These are phyloP conservation scores for Brachynemurus nebulosus DNA, from an alignment of 2,888 invertebrate species.

Conservation along the genomic window DNA sequence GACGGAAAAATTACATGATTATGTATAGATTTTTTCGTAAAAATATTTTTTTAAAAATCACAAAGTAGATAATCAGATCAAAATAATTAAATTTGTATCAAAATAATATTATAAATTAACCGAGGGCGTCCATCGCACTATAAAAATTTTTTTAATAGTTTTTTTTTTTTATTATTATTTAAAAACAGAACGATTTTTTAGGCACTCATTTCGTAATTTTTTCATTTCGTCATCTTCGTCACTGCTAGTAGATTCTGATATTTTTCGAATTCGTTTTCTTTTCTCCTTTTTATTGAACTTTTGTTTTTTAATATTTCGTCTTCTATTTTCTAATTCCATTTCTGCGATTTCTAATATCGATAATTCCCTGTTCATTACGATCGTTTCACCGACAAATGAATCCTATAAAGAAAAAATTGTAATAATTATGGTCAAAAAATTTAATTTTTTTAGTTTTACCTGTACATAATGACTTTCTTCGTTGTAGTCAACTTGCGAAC, in stretches of 20 bases:
- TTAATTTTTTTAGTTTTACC: not conserved
- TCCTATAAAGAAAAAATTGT: conserved; percentile 34
- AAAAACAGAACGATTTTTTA: not conserved
- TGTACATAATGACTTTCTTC: conserved; percentile 1
- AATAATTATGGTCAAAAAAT: no score
- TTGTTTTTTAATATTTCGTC: conserved; percentile 23
- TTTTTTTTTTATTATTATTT: not conserved
- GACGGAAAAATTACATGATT: no score
- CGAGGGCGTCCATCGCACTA: no score
- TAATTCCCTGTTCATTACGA: conserved; percentile 33
- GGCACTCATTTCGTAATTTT: not conserved
- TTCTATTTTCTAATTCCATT: conserved; percentile 33
- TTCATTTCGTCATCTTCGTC: conserved; percentile 1
- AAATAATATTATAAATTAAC: no score
- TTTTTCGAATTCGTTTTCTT: conserved; percentile 3
- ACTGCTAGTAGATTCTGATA: not conserved
- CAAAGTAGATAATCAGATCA: no score
- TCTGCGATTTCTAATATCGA: conserved; percentile 50
- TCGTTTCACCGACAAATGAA: conserved; percentile 49
- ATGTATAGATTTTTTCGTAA: no score
- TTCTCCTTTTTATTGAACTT: conserved; percentile 13
- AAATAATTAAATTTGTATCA: no score
- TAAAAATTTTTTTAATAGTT: not conserved
- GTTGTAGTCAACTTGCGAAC: conserved; percentile 24
- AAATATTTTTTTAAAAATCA: no score